phyloP scores from a whole-genome alignment of 2,113 vertebrate genomes.

The Sorex fumeus region DNA sequence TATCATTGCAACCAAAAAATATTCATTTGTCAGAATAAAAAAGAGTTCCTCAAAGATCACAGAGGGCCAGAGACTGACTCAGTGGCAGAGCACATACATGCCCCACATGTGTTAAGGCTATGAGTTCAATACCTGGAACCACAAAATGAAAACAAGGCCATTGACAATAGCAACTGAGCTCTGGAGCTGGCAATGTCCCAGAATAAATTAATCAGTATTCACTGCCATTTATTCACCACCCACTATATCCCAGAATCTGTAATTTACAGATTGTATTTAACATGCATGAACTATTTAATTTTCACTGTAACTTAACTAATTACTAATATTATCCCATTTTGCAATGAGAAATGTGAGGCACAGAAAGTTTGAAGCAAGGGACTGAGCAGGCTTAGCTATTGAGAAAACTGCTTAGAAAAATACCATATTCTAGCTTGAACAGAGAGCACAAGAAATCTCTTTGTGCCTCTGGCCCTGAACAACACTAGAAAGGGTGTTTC shows the following conservation, averaged over 20 bases:
- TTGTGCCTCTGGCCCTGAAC: not conserved
- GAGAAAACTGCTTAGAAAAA: constrained; percentile 23
- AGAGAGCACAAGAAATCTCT: not conserved
- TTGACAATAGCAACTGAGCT: not conserved
- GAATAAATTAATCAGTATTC: not conserved
- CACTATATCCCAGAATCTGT: not conserved
- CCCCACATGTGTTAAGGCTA: no score
- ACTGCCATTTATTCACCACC: not conserved
- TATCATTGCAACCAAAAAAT: not conserved
- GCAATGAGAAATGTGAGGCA: not conserved
- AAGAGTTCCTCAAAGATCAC: not conserved
- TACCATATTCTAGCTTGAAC: not conserved
- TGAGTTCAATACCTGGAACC: no score
- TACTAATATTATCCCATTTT: not conserved
- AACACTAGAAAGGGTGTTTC: not conserved
- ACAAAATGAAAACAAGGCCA: no score
- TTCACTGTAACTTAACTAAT: not conserved
- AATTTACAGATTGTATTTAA: not conserved
- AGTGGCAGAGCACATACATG: no score
- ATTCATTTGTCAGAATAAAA: not conserved
- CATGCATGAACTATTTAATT: not conserved
- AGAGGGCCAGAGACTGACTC: not conserved
- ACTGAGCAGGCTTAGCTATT: not conserved
- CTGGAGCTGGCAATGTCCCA: not conserved
- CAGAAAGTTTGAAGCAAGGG: not conserved